Conservation (phyloP, 2,888 invertebrate genomes). For the Mythimna ferrago region DNA sequence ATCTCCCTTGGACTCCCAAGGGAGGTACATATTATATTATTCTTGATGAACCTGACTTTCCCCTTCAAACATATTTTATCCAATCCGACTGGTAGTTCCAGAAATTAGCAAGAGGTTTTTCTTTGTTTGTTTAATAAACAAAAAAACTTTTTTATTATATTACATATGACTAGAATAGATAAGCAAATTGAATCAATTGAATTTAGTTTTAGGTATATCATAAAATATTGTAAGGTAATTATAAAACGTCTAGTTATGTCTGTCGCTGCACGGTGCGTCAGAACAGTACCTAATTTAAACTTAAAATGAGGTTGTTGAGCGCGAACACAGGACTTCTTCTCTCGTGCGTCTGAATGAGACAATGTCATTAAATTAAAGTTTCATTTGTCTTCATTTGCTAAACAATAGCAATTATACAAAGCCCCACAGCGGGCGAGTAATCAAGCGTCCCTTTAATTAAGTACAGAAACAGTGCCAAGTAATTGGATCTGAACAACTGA, state of each 20-base stretch:
- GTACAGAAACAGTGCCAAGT: constrained; percentile 91
- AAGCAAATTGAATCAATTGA: no score
- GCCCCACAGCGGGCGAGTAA: constrained; percentile 90
- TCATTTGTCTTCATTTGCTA: constrained; percentile 91
- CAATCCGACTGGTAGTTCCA: no score
- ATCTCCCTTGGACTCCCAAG: no score
- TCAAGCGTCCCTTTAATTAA: constrained; percentile 91
- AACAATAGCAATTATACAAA: constrained; percentile 91
- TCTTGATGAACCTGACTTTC: no score
- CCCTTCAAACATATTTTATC: no score
- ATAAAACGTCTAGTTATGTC: constrained; percentile 18
- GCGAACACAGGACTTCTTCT: constrained; percentile 81
- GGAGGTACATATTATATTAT: no score
- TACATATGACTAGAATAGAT: no score
- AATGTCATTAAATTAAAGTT: constrained; percentile 91
- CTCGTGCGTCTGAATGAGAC: constrained; percentile 86
- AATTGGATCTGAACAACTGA: constrained; percentile 91
- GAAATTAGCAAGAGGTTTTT: no score
- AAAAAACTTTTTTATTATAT: no score
- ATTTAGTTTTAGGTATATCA: no score
- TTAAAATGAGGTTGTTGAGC: constrained; percentile 78
- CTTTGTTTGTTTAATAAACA: no score
- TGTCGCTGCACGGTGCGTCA: constrained; percentile 30
- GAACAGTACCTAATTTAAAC: constrained; percentile 78
- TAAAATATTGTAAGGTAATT: constrained; percentile 2